Percentiles rank a stretch among this genome's conserved stretches.
These are phyloP conservation scores for Hirtodrosophila cameraria DNA, from an alignment of 2,888 invertebrate genomes.

Conservation along the genomic window DNA sequence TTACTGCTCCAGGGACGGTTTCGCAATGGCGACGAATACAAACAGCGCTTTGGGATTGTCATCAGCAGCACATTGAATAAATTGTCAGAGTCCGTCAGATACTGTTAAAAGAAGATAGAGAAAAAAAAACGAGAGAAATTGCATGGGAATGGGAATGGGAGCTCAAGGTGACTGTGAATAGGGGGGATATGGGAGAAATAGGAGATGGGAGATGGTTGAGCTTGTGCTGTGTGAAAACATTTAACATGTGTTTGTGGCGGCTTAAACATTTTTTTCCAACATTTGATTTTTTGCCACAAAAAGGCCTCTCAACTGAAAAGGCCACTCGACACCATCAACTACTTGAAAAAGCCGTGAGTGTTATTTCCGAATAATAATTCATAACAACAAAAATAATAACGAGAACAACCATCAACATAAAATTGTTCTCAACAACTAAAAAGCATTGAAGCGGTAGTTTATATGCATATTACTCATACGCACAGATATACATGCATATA, in stretches of 20 bases:
- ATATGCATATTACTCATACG: conserved; percentile 62
- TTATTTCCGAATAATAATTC: conserved; percentile 52
- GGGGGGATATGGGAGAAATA: too few species aligned
- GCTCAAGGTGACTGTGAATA: conserved; percentile 1
- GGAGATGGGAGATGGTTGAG: too few species aligned
- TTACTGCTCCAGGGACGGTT: conserved; percentile 28
- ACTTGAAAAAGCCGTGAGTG: conserved; percentile 54
- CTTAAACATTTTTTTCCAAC: conserved; percentile 26
- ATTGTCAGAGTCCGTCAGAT: conserved; percentile 26
- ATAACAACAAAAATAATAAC: conserved; percentile 25
- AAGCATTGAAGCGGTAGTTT: conserved; percentile 47
- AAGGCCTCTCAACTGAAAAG: conserved; percentile 45
- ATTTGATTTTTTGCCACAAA: conserved; percentile 49
- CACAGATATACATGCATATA: conserved; percentile 52
- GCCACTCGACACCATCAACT: conserved; percentile 50
- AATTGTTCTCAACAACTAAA: conserved; percentile 60
- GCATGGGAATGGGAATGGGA: not conserved
- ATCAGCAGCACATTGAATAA: conserved; percentile 46
- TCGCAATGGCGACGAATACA: conserved; percentile 15
- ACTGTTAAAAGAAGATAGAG: not conserved
- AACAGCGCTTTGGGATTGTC: conserved; percentile 25
- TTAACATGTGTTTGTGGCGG: conserved; percentile 40
- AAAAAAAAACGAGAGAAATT: not conserved
- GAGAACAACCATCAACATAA: conserved; percentile 21
- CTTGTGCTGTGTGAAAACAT: conserved; percentile 7